phyloP scores from a whole-genome alignment of 1,140 invertebrate genomes.

The Pomacea maculata region DNA sequence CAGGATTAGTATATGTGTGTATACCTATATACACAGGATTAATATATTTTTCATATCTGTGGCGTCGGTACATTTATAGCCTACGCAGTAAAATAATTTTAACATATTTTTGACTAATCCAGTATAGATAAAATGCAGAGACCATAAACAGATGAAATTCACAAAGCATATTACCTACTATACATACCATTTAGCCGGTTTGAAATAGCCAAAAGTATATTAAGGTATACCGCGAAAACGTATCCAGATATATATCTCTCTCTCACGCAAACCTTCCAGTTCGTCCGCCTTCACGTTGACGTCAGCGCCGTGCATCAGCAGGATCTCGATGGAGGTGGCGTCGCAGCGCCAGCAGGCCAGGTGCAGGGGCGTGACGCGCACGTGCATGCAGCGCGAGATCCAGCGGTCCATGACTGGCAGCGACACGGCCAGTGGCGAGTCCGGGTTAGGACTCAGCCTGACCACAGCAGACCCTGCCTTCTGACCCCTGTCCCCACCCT shows the following conservation, averaged over 20 bases:
- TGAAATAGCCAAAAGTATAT: not conserved
- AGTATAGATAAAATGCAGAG: not conserved
- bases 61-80: too few relatives aligned
- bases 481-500: too few relatives aligned
- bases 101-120: not conserved
- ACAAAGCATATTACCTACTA: not conserved
- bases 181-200: too few relatives aligned
- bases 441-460: not conserved
- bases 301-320: constrained; percentile 25
- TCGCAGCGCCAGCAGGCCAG: constrained; percentile 30
- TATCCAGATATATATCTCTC: too few relatives aligned
- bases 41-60: too few relatives aligned
- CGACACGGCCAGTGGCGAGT: constrained; percentile 1
- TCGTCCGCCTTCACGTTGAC: constrained; percentile 17
- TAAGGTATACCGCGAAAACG: not conserved
- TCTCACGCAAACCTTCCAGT: not conserved
- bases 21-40: too few relatives aligned
- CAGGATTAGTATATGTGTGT: too few relatives aligned
- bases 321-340: constrained; percentile 9
- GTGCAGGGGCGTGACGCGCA: constrained; percentile 20
- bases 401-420: constrained; percentile 27
- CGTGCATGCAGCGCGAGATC: constrained; percentile 22
- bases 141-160: not conserved
- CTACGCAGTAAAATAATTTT: too few relatives aligned
- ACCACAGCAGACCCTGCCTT: too few relatives aligned